Evolutionary conservation across 2,797 vertebrate genomes (phyloP), one percentile per base, ranked within the genome.

Genomic region (Salmo trutta): DNA sequence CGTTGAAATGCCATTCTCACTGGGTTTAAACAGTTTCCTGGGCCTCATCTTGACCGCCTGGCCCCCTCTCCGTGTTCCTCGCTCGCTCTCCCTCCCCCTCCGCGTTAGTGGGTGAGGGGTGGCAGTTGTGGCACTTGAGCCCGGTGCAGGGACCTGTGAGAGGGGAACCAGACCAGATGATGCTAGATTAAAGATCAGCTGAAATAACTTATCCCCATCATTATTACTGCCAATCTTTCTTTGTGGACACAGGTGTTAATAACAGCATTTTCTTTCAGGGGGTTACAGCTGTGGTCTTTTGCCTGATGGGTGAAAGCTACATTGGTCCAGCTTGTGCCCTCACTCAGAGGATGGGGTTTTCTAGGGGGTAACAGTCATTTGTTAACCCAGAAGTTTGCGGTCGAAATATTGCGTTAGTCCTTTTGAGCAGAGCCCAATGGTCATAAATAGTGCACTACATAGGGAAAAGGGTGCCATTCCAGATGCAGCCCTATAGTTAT

Each of bases 51-150:
- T 88, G 74, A 82, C 80, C 64, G 79, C 82, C 59, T 4, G 56
- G 5, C 56, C 81, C 17, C 10, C 71, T 83, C 83, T 82, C 2
- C 71, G 79, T 76, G 81, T 88, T 76, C 71, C 82, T 86, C 73
- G 83, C 82, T 86, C 73, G 83, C 76, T 87, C 79, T 41, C 78
- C 84, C 67, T 90, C 82, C 41, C 91, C 87, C 33, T 94, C 91
- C 15, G 84, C 89, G 62, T 85, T 81, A 88, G 87, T 90, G 80
- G 80, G 87, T 0, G 81, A 86, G 21, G 89, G 86, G 73, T 86
- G 88, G 2, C 74, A 87, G 19, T 91, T 90, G 24, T 74, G 83
- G 66, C 91, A 90, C 84, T 96, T 97, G 56, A 74, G 88, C 86
- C 31, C 74, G 0, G 51, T 5, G 17, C 53, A 54, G 5, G 88